Base-by-base conservation (phyloP, 2,888 invertebrate species). In the Beris chalybata region DNA sequence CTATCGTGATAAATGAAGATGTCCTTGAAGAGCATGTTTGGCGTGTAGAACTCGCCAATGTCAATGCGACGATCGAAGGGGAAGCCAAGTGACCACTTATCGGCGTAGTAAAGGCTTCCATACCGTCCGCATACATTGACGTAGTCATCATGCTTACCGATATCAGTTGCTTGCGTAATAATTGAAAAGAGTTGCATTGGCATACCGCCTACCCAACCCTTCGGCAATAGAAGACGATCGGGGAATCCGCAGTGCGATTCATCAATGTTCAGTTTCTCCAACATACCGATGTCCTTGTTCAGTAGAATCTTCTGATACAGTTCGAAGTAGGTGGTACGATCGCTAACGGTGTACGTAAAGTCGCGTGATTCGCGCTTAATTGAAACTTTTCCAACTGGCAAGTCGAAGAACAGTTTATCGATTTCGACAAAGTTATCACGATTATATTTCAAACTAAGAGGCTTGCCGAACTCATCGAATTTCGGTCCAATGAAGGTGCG, bases 401-500 rank as follows among this genome's bases (percentile, higher is more conserved):
- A 53, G 80, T 75, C 56, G 7, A 56, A 63, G 3, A 83, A 70
- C 82, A 87, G 86, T 52, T 82, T 79, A 74, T 86, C 86, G 7
- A 88, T 74, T 75, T 87, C 85, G 13, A 87, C 84, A 73, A 87
- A 87, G 77, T 85, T 83, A 6, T 83, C 72, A 38, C 87, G 83
- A 78, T 85, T 85, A 0, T 73, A 74, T 72, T 85, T 83, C 71
- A 87, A 81, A 72, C 85, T 83, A 5, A 63, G 55, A 1, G 45
- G 4, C 32, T 83, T 75, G 31, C 83, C 82, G 69, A 73, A 73
- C 71, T 83, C 81, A 74, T 89, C 86, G 74, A 85, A 87, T 78
- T 88, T 89, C 6, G 90, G 90, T 70, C 88, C 90, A 45, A 90
- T 73, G 83, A 87, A 91, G 30, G 89, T 79, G 71, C 86, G 86